Conservation (phyloP, 2,113 vertebrate genomes). For the Elephas maximus region DNA sequence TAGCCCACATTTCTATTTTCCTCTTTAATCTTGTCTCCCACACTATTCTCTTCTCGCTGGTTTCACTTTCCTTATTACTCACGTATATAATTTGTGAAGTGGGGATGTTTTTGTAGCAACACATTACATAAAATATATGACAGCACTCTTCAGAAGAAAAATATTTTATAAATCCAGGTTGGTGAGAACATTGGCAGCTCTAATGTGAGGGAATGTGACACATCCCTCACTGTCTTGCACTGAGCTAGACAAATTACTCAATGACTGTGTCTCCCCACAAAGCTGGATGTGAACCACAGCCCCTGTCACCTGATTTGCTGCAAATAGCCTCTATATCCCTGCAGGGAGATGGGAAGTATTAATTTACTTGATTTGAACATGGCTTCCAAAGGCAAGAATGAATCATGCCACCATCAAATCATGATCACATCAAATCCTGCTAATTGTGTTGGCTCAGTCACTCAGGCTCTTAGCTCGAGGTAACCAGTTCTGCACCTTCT, state of each 20-base stretch:
- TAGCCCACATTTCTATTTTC: background rate
- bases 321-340: constrained; percentile 18
- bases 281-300: constrained; percentile 72
- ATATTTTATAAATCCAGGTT: constrained; percentile 39
- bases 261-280: constrained; percentile 59
- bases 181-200: constrained; percentile 18
- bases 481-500: background rate
- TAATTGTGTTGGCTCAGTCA: background rate
- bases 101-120: background rate
- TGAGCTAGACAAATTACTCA: constrained; percentile 69
- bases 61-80: background rate
- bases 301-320: constrained; percentile 75
- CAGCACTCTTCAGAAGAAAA: background rate
- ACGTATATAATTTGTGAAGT: constrained; percentile 13
- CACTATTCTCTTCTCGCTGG: background rate
- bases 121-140: background rate
- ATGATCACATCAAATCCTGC: background rate
- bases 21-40: background rate
- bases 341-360: constrained; percentile 67
- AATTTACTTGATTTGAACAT: constrained; percentile 47
- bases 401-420: constrained; percentile 51
- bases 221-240: background rate
- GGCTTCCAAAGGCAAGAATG: constrained; percentile 64
- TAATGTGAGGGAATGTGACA: constrained; percentile 54
- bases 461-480: background rate